Evolutionary conservation across 2,797 vertebrate genomes (phyloP).

Genomic region (Thripadectes ignobilis): DNA sequence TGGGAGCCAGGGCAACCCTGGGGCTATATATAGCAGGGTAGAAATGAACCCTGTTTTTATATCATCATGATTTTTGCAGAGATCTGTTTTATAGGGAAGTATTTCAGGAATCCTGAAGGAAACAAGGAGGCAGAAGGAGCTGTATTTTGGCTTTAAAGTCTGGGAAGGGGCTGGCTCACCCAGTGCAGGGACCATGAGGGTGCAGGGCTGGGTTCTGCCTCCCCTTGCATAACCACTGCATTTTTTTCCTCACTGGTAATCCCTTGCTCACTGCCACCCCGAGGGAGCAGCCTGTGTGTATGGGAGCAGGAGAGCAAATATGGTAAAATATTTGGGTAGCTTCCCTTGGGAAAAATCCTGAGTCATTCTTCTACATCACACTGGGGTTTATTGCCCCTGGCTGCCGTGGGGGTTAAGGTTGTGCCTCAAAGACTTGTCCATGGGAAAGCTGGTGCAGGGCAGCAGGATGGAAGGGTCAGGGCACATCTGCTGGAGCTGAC

Average conservation of each 20-base stretch:
- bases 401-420: fast-evolving
- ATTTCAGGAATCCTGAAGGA: constrained; percentile 17
- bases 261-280: neutral
- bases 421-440: neutral
- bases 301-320: constrained; percentile 34
- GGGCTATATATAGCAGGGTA: neutral
- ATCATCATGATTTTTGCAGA: neutral
- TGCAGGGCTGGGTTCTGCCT: neutral
- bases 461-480: neutral
- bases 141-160: neutral
- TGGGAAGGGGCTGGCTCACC: neutral
- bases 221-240: neutral
- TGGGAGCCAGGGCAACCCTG: neutral
- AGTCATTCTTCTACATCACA: neutral
- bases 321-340: constrained; percentile 42
- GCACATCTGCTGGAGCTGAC: fast-evolving
- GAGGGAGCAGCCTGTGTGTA: neutral
- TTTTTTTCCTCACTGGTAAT: constrained; percentile 27
- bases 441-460: fast-evolving
- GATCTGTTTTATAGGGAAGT: neutral
- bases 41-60: neutral
- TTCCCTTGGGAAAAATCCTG: neutral
- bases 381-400: neutral
- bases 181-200: neutral
- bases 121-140: neutral